Percentiles rank a stretch among this genome's conserved stretches.
These are phyloP conservation scores for Burhinus oedicnemus DNA, from an alignment of 2,113 vertebrate genomes.

Conservation along the genomic window DNA sequence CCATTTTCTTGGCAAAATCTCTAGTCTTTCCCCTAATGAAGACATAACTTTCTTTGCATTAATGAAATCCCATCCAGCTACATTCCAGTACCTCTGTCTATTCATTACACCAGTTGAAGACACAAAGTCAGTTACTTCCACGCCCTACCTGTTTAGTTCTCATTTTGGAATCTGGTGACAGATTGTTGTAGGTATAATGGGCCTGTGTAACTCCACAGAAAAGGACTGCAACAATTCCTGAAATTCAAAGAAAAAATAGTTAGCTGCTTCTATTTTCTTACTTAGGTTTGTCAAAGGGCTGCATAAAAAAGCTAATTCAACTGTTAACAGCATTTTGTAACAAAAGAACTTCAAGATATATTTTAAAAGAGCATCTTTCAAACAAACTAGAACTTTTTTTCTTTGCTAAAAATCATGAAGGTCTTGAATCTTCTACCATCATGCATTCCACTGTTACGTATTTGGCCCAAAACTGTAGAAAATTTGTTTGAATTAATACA, in stretches of 20 bases:
- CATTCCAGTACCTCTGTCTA: neutral
- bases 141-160: conserved; percentile 84
- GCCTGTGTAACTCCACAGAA: conserved; percentile 89
- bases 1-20: conserved; percentile 30
- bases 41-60: neutral
- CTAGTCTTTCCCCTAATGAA: conserved; percentile 24
- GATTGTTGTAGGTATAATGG: conserved; percentile 86
- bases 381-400: neutral
- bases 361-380: neutral
- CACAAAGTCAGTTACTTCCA: neutral
- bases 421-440: neutral
- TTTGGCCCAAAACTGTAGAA: neutral
- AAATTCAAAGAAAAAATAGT: conserved; percentile 44
- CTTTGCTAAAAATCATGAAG: neutral
- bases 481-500: neutral
- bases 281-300: neutral
- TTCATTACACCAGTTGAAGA: neutral
- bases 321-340: neutral
- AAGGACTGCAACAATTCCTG: conserved; percentile 88
- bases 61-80: neutral
- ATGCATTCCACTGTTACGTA: neutral
- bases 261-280: neutral
- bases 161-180: conserved; percentile 80
- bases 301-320: neutral
- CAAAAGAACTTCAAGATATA: neutral